These are phyloP conservation scores for Torymus tubicola DNA, from an alignment of 2,888 invertebrate species.

Conservation along the genomic window DNA sequence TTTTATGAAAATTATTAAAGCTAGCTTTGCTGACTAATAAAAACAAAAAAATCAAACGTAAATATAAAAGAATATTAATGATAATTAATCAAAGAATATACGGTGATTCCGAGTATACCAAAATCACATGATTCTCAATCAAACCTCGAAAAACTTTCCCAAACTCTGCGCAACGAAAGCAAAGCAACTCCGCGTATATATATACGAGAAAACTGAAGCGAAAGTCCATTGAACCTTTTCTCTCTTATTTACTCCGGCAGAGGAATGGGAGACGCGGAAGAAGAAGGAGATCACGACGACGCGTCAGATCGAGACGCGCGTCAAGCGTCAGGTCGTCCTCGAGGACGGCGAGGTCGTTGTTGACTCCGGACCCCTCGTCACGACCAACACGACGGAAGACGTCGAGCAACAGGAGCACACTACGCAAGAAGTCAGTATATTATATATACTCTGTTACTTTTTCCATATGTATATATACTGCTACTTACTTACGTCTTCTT, in stretches of 20 bases:
- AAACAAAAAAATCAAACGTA: too few species aligned
- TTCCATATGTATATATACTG: not conserved
- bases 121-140: too few species aligned
- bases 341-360: constrained; percentile 94
- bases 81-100: too few species aligned
- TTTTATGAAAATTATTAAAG: too few species aligned
- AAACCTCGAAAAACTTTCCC: too few species aligned
- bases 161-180: too few species aligned
- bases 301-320: constrained; percentile 92
- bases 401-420: constrained; percentile 93
- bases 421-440: constrained; percentile 83
- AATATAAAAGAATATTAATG: too few species aligned
- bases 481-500: not conserved
- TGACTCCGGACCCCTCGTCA: constrained; percentile 93
- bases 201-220: too few species aligned
- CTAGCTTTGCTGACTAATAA: too few species aligned
- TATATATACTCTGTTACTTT: not conserved
- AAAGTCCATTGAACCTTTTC: too few species aligned
- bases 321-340: constrained; percentile 91
- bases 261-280: constrained; percentile 95
- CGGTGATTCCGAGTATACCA: too few species aligned
- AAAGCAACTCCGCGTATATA: too few species aligned
- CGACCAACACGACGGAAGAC: constrained; percentile 93
- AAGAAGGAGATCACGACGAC: constrained; percentile 93
- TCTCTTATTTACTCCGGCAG: constrained; percentile 76